Base-by-base conservation (phyloP, 1,140 invertebrate species). In the Drosophila kohkoa region DNA sequence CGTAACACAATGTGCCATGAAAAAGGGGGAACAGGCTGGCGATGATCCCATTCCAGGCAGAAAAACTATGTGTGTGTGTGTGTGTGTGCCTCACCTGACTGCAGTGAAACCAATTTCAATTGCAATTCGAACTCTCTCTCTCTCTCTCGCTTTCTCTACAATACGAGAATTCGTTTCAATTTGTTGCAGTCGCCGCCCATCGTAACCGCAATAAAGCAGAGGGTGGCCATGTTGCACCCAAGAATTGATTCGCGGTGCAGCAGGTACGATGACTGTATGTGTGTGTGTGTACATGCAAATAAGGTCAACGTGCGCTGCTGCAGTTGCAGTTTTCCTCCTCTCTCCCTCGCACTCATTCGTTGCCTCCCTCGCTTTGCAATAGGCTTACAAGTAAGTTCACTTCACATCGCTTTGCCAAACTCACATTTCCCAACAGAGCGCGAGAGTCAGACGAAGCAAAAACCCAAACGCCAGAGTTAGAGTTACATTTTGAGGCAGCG, bases 151-250 rank as follows among this genome's bases (percentile, higher is more conserved):
- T 25, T 25, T 25, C 20, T 25, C 20, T 25, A 25, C 83, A 82
- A 88, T 80, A 80, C 80, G 70, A 79, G 80, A 88, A 88, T 88
- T 88, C 85, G 70, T 88, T 83, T 87, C 83, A 88, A 88, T 87
- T 87, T 87, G 83, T 87, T 83, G 85, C 81, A 88, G 80, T 88
- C 75, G 81, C 78, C 68, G 69, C 70, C 77, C 74, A 74, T 58
- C 77, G 70, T 73, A 67, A 73, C 80, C 77, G 81, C 83, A 87
- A 77, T 79, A 70, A 70, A 63, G 68, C 6, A 16, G 0, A 11
- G 8, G 25, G 2, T 41, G 15, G 35, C 32, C n/a, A 13, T 28
- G 32, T 35, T 46, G 54, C 48, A 77, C 76, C 73, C 69, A 74
- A 82, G 82, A 88, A 88, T 88, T 88, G 80, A 89, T 88, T 83